A percentile compares a stretch with the other conserved stretches of the same genome.
phyloP scores from a whole-genome alignment of 2,797 vertebrate species.

The Smutsia temminckii region DNA sequence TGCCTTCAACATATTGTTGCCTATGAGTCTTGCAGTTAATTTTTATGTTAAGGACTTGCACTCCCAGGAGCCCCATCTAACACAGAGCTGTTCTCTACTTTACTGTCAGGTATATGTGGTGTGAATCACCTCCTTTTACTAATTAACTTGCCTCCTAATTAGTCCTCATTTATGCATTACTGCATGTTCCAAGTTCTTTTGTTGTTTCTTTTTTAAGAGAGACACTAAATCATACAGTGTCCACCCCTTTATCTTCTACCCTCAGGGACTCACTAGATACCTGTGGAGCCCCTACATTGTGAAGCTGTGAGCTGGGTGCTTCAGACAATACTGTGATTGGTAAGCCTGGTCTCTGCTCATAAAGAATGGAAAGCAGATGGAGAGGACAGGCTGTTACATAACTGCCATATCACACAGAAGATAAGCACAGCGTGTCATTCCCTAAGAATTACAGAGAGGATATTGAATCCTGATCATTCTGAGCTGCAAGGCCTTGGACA shows the following conservation, averaged over 20 bases:
- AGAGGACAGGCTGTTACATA: fast-evolving
- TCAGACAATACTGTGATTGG: neutral
- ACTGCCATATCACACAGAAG: neutral
- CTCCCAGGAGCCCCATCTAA: neutral
- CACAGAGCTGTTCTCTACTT: fast-evolving
- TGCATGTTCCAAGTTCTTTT: neutral
- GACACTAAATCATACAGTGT: neutral
- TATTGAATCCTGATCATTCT: neutral
- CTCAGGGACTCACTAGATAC: neutral
- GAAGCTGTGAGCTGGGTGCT: neutral
- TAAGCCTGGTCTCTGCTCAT: neutral
- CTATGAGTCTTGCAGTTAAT: slow-evolving; percentile 38
- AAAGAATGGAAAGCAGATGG: neutral
- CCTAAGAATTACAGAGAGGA: neutral
- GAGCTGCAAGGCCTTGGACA: neutral
- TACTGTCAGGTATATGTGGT: neutral
- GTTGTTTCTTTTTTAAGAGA: neutral
- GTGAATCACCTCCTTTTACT: slow-evolving; percentile 20
- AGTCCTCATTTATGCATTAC: neutral
- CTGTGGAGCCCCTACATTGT: neutral
- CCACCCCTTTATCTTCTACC: neutral
- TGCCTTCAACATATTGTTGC: neutral
- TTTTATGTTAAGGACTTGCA: neutral
- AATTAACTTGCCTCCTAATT: slow-evolving; percentile 48
- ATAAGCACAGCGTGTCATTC: fast-evolving